Evolutionary conservation across 2,113 vertebrate species (phyloP), one percentile per base, ranked within the genome.

Genomic region (Macquaria australasica): DNA sequence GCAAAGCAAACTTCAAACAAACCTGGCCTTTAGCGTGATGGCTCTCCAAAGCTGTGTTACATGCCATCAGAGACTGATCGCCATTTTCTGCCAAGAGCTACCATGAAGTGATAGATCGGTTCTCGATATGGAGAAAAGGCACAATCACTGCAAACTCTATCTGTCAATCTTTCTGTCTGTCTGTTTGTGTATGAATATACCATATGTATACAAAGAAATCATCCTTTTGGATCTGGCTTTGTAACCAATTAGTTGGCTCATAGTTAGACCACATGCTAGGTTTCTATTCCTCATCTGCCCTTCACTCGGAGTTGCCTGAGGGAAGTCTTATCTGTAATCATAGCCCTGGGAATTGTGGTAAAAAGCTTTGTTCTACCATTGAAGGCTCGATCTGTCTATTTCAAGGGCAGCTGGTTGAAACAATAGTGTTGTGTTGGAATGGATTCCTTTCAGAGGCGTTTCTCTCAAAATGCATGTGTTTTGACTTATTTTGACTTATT

Each of bases 1-100:
- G 92, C 92, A 93, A 93, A 93, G 91, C 68, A 85, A 94, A 95
- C 94, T 96, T 94, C 94, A 95, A 94, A 95, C 94, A 94, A 93
- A 94, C 92, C 93, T 92, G 93, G 91, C 91, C 95, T 91, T 93
- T 90, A 90, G 89, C 83, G 85, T 74, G 83, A 83, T 88, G 86
- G 89, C 87, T 92, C 80, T 92, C 87, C 82, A 87, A 90, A 91
- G 90, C 91, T 81, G 87, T 63, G 89, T 75, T 88, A 89, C 92
- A 87, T 76, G 88, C 90, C 91, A 91, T 91, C 87, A 87, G 93
- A 93, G 89, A 87, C 87, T 41, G 77, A 91, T 86, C 62, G 79
- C 62, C 87, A 81, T 87, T 91, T 91, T 85, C 69, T 87, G 89
- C 87, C 87, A 79, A 77, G 83, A 88, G 79, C 87, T 77, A 88